phyloP scores from a whole-genome alignment of 2,113 vertebrate species.

The Pluvialis apricaria region DNA sequence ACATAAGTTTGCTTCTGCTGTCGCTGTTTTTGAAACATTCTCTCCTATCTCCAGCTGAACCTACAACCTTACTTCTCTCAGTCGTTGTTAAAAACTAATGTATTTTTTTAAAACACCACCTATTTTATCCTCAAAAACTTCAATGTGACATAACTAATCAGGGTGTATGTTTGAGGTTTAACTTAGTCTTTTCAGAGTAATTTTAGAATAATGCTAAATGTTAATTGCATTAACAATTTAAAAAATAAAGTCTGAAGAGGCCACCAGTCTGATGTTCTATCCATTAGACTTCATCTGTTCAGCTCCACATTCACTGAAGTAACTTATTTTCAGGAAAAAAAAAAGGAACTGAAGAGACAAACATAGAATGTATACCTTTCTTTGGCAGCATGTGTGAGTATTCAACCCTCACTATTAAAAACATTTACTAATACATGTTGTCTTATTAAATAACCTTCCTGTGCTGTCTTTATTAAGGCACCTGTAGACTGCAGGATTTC shows the following conservation, averaged over 20 bases:
- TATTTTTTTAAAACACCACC: neutral
- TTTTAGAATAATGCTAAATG: neutral
- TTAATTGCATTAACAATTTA: neutral
- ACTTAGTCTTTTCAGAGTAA: neutral
- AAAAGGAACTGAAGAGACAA: neutral
- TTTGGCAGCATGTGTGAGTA: neutral
- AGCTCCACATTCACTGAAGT: neutral
- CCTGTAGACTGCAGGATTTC: neutral
- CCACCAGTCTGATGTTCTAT: neutral
- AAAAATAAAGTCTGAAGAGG: neutral
- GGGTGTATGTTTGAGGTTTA: neutral
- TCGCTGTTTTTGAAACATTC: neutral
- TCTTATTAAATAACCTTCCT: neutral
- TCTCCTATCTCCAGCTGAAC: neutral
- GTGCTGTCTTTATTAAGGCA: neutral
- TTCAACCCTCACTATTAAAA: neutral
- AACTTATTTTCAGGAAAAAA: neutral
- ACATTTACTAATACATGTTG: too few species aligned
- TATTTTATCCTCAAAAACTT: neutral
- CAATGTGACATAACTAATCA: neutral
- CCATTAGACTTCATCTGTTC: neutral
- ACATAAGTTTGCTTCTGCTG: neutral
- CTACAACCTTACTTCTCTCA: neutral
- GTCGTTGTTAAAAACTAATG: neutral
- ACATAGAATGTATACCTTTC: neutral